Evolutionary conservation across 1,140 invertebrate genomes (phyloP), one percentile per base, ranked within the genome.

Genomic region (Elymnias hypermnestra): DNA sequence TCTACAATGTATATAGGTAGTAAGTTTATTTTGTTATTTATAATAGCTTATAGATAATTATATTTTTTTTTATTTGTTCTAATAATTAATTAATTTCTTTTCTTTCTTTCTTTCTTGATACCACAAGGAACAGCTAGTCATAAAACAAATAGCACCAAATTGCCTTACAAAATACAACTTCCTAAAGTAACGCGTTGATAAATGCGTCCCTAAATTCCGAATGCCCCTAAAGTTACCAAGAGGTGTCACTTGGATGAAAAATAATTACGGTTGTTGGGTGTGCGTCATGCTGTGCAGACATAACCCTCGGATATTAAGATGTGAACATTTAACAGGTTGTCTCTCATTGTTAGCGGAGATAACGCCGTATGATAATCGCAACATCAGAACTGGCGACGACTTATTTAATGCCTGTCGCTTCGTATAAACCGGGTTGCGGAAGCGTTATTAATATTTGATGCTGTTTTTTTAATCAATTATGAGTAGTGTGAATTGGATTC

Each of bases 401-500:
- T 83, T 72, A 75, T 81, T 83, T 79, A 69, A 79, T 73, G 79
- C 72, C 68, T 77, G 79, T 81, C 73, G 68, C 61, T 69, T 79
- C 60, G 50, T 29, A 64, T 70, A 53, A 59, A 56, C 38, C 53
- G 57, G 49, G 57, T 51, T 57, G 23, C 38, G 51, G 55, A 55
- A 42, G 44, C 29, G 53, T 68, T 62, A 57, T 53, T 60, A 41
- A 60, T 59, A 56, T 57, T 55, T 62, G 22, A 39, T 15, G 41
- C 12, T 15, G 6, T 21, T 39, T 51, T 22, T 9, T 51, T 56
- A 4, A 21, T n/a, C n/a, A 21, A 21, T 21, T 21, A 6, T 6
- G 19, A 36, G 19, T 2, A 36, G 29, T 36, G 17, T 36, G 3
- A 2, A 3, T 7, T 5, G 0, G n/a, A 19, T 19, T 21, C 33